These are phyloP conservation scores for Dromas ardeola DNA, from an alignment of 2,113 vertebrate species.

Conservation along the genomic window DNA sequence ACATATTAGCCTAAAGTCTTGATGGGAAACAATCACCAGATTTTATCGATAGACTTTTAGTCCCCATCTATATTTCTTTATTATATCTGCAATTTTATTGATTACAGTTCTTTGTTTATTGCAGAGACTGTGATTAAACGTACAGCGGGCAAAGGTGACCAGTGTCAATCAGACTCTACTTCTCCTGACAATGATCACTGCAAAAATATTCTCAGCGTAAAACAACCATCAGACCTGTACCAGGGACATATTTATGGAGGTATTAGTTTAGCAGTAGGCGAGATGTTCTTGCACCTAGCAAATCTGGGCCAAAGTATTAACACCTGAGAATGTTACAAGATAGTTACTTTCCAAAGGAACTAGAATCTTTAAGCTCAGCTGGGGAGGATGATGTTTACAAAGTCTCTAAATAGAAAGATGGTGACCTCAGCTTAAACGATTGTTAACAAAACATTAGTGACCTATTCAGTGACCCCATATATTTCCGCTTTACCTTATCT, in stretches of 20 bases:
- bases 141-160: neutral
- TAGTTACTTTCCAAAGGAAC: neutral
- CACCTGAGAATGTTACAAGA: neutral
- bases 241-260: neutral
- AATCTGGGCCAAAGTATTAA: neutral
- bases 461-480: neutral
- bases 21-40: neutral
- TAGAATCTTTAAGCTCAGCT: neutral
- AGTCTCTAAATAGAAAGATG: neutral
- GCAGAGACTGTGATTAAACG: neutral
- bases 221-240: neutral
- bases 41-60: constrained; percentile 7
- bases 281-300: neutral
- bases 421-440: neutral
- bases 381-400: neutral
- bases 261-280: neutral
- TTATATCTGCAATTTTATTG: neutral
- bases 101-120: constrained; percentile 9
- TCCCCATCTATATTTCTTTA: constrained; percentile 7
- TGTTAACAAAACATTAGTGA: neutral
- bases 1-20: neutral
- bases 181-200: neutral
- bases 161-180: constrained; percentile 12
- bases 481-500: neutral
- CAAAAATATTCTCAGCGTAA: neutral